Evolutionary conservation across 2,888 invertebrate species (phyloP).

Genomic region (Stictocephala bisonia): DNA sequence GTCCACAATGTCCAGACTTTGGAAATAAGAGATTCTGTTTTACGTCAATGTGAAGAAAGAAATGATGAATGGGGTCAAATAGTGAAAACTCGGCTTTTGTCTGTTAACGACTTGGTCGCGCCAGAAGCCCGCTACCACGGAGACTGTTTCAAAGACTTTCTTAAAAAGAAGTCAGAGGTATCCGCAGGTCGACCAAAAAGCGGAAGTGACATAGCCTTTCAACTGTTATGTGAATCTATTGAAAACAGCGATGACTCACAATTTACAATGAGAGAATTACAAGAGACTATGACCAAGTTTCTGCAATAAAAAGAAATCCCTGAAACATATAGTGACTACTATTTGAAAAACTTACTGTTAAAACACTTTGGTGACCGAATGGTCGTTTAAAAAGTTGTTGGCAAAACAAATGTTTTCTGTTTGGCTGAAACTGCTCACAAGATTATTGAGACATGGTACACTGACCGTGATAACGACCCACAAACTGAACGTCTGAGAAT

Average conservation of each 20-base stretch:
- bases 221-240: conserved; percentile 33
- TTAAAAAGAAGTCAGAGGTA: background rate
- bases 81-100: conserved; percentile 20
- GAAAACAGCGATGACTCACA: conserved; percentile 44
- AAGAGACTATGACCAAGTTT: background rate
- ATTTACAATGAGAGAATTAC: conserved; percentile 37
- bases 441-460: conserved; percentile 56
- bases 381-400: conserved; percentile 25
- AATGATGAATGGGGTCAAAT: conserved; percentile 38
- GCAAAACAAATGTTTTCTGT: conserved; percentile 30
- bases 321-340: background rate
- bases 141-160: conserved; percentile 37
- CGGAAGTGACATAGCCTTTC: conserved; percentile 24
- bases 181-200: conserved; percentile 9
- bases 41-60: conserved; percentile 1
- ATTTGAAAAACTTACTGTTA: conserved; percentile 7
- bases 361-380: conserved; percentile 33
- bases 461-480: conserved; percentile 57
- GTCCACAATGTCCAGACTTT: background rate
- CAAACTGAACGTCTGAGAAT: conserved; percentile 58
- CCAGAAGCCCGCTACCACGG: conserved; percentile 40
- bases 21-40: conserved; percentile 23
- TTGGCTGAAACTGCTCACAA: conserved; percentile 40
- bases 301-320: conserved; percentile 21
- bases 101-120: conserved; percentile 39